Percentiles rank a stretch among this genome's conserved stretches.
Conservation (phyloP, 2,113 vertebrate species). For the Phyllopteryx taeniolatus region DNA sequence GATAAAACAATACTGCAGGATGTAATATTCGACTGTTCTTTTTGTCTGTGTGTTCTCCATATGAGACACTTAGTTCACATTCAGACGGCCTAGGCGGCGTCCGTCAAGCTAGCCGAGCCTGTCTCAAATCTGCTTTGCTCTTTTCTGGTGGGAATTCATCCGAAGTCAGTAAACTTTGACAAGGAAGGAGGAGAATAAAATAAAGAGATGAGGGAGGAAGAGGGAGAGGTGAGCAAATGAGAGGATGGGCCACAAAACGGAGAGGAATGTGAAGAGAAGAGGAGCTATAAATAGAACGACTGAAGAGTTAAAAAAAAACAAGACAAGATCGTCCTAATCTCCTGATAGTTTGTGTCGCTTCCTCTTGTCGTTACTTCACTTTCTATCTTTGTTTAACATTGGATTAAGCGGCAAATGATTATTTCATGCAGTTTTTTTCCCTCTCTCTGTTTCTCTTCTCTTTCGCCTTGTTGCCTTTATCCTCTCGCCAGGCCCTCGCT, state of each 20-base stretch:
- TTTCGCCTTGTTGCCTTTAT: not conserved
- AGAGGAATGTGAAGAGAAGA: slow-evolving; percentile 3
- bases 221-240: not conserved
- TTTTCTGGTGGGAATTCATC: slow-evolving; percentile 53
- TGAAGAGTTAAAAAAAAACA: slow-evolving; percentile 36
- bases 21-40: slow-evolving; percentile 15
- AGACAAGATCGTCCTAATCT: slow-evolving; percentile 32
- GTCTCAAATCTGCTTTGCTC: slow-evolving; percentile 47
- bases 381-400: not conserved
- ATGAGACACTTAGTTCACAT: slow-evolving; percentile 32
- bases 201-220: not conserved
- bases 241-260: not conserved
- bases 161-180: slow-evolving; percentile 64
- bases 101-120: slow-evolving; percentile 38
- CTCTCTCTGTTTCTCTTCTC: not conserved
- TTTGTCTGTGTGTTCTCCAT: slow-evolving; percentile 19
- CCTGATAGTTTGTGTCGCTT: slow-evolving; percentile 11
- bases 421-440: not conserved
- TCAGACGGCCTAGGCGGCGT: slow-evolving; percentile 40
- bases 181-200: not conserved
- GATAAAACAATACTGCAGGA: slow-evolving; percentile 10
- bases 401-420: not conserved
- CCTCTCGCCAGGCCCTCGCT: slow-evolving; percentile 9
- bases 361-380: not conserved
- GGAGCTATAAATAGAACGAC: slow-evolving; percentile 65